These are phyloP conservation scores for Amiota communis DNA, from an alignment of 2,888 invertebrate species.

Conservation along the genomic window DNA sequence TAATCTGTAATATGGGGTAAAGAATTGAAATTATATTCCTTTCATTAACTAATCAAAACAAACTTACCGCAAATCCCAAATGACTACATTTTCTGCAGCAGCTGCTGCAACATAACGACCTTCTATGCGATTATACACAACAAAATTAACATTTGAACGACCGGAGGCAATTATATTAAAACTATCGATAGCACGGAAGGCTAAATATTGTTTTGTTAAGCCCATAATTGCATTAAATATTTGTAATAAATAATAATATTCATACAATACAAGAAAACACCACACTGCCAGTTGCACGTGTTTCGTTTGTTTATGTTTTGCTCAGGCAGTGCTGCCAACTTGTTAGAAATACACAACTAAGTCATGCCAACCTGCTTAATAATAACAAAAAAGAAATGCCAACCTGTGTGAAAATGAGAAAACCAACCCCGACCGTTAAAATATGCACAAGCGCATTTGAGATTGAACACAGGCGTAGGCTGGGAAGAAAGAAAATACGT, in stretches of 20 bases:
- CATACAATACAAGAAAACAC: slow-evolving; percentile 34
- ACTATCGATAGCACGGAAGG: slow-evolving; percentile 86
- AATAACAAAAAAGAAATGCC: not conserved
- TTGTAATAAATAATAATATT: not conserved
- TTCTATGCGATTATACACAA: slow-evolving; percentile 83
- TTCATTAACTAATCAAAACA: slow-evolving; percentile 42
- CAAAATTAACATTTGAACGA: slow-evolving; percentile 86
- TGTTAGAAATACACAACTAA: not conserved
- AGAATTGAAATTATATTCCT: not conserved
- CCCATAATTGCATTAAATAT: slow-evolving; percentile 78
- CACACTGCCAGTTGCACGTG: slow-evolving; percentile 51
- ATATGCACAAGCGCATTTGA: not conserved
- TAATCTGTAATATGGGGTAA: slow-evolving; percentile 56
- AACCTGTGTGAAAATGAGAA: not conserved
- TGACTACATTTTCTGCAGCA: slow-evolving; percentile 92
- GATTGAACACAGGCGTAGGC: not conserved
- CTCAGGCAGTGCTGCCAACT: not conserved
- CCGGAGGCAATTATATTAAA: slow-evolving; percentile 90
- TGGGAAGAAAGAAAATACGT: not conserved
- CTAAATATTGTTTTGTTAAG: slow-evolving; percentile 93
- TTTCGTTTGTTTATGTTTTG: slow-evolving; percentile 35
- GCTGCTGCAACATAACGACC: slow-evolving; percentile 92
- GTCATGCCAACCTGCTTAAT: not conserved
- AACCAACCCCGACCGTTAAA: not conserved
- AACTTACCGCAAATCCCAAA: slow-evolving; percentile 94